A percentile compares a stretch with the other conserved stretches of the same genome.
These are phyloP conservation scores for Drosophila hydei DNA, from an alignment of 1,140 invertebrate species.

Conservation along the genomic window DNA sequence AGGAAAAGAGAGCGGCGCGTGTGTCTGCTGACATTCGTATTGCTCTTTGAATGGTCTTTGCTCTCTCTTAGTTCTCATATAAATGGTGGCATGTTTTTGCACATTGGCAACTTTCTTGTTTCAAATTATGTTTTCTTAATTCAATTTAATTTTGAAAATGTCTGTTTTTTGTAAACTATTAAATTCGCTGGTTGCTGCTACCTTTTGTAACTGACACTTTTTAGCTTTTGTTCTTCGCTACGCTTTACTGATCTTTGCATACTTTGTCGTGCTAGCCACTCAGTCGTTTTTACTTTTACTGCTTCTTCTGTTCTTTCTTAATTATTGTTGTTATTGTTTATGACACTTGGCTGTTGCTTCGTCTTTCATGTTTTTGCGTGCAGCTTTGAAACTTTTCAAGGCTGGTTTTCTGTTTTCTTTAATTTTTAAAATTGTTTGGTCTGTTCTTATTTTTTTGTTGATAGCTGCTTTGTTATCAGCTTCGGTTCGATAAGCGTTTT, in stretches of 20 bases:
- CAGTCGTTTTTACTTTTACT: conserved; percentile 20
- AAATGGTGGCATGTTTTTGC: conserved; percentile 23
- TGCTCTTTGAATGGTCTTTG: conserved; percentile 9
- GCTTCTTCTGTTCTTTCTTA: conserved; percentile 34
- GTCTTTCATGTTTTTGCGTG: conserved; percentile 7
- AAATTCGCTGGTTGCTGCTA: conserved; percentile 17
- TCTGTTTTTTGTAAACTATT: conserved; percentile 17
- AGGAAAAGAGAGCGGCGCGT: neutral
- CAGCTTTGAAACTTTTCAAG: conserved; percentile 44
- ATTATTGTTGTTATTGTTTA: conserved; percentile 56
- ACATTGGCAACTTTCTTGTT: conserved; percentile 19
- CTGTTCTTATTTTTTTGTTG: conserved; percentile 43
- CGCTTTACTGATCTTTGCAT: conserved; percentile 5
- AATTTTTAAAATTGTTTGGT: conserved; percentile 27
- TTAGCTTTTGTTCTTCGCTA: neutral
- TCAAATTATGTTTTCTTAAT: conserved; percentile 14
- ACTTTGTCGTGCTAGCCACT: neutral
- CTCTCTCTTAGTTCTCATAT: conserved; percentile 2
- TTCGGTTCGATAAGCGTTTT: conserved; percentile 23
- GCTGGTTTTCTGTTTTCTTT: conserved; percentile 41
- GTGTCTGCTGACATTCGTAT: neutral
- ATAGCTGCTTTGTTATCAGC: conserved; percentile 64
- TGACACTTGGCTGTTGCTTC: conserved; percentile 33
- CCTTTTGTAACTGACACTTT: neutral
- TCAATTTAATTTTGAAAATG: conserved; percentile 30